phyloP scores from a whole-genome alignment of 2,797 vertebrate species.

The Syngnathus rostellatus region DNA sequence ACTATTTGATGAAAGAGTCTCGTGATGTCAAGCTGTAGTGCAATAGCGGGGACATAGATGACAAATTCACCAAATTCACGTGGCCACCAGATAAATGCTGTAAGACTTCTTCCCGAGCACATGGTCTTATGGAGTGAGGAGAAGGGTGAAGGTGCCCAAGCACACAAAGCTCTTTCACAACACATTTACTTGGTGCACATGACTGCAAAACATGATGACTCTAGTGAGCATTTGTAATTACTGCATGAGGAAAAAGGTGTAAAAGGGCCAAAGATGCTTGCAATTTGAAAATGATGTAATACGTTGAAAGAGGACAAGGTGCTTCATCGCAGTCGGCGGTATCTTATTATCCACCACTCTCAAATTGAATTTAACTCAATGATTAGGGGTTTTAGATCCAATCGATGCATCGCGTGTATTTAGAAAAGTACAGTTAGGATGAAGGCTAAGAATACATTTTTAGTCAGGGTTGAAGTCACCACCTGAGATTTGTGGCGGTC shows the following conservation, averaged over 20 bases:
- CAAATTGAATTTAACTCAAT: background rate
- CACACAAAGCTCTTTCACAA: constrained; percentile 11
- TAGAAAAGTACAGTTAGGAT: background rate
- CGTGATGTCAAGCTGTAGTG: background rate
- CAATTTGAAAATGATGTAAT: constrained; percentile 4
- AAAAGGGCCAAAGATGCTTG: background rate
- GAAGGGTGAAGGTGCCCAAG: constrained; percentile 15
- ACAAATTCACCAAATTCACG: constrained; percentile 10
- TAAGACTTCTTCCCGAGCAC: background rate
- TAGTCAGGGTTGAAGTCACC: background rate
- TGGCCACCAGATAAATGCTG: constrained; percentile 5
- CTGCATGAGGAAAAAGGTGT: background rate
- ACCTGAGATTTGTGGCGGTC: background rate
- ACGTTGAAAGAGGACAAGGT: background rate
- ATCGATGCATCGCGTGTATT: background rate
- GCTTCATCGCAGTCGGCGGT: background rate
- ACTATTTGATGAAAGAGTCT: background rate
- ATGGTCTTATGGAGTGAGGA: background rate
- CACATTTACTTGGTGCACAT: constrained; percentile 38
- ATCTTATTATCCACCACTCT: background rate
- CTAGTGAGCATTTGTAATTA: background rate
- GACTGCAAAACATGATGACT: constrained; percentile 20
- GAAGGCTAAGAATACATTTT: background rate
- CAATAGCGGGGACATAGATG: too few relatives aligned
- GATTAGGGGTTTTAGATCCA: background rate